Percentiles rank a stretch among this genome's conserved stretches.
These are phyloP conservation scores for Saguinus imperator DNA, from an alignment of 2,113 vertebrate genomes.

Conservation along the genomic window DNA sequence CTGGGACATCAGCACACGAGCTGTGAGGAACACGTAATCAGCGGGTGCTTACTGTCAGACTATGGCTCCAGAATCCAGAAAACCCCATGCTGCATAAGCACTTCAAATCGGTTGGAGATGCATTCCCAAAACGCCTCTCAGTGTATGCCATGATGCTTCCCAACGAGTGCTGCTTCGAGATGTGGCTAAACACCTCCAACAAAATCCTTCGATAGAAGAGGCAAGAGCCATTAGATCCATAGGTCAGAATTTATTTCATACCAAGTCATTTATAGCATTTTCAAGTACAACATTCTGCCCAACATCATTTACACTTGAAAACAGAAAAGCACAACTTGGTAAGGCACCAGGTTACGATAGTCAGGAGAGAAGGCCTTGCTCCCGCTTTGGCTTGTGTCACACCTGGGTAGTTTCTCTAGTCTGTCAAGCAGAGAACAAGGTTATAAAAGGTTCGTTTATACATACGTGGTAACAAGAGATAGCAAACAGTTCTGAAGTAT, in stretches of 20 bases:
- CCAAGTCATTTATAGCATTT: conserved; percentile 74
- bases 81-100: not conserved
- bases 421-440: conserved; percentile 56
- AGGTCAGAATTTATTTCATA: conserved; percentile 82
- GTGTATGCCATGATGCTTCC: not conserved
- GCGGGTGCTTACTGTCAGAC: rapidly evolving
- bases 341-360: conserved; percentile 81
- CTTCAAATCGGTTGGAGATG: not conserved
- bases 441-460: conserved; percentile 71
- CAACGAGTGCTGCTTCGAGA: not conserved
- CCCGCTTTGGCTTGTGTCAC: conserved; percentile 56
- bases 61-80: not conserved
- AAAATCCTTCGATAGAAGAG: not conserved
- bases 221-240: not conserved
- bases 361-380: conserved; percentile 67
- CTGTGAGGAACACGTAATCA: not conserved
- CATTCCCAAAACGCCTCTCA: not conserved
- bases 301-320: conserved; percentile 75
- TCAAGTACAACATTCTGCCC: conserved; percentile 76
- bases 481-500: conserved; percentile 62
- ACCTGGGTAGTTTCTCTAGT: conserved; percentile 63
- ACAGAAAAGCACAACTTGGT: conserved; percentile 74
- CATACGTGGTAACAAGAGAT: conserved; percentile 67
- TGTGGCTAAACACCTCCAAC: not conserved
- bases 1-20: rapidly evolving